These are phyloP conservation scores for Anoplius nigerrimus DNA, from an alignment of 2,888 invertebrate species.

Conservation along the genomic window DNA sequence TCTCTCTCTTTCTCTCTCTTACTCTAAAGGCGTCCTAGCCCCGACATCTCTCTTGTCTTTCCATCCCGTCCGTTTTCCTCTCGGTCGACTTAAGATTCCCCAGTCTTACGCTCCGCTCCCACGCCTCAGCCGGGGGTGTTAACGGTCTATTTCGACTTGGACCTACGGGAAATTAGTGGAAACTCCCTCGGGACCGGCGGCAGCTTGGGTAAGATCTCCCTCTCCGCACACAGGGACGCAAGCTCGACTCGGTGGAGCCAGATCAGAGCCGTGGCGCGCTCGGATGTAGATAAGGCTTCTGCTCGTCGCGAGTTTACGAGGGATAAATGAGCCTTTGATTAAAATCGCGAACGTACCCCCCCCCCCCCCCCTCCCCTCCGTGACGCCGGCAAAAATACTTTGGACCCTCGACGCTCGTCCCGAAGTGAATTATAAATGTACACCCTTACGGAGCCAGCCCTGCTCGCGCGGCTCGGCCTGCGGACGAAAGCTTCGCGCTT, in stretches of 20 bases:
- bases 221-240: conserved; percentile 30
- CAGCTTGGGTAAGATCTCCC: conserved; percentile 41
- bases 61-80: conserved; percentile 20
- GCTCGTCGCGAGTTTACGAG: conserved; percentile 6
- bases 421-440: too few relatives aligned
- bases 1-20: conserved; percentile 1
- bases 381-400: too few relatives aligned
- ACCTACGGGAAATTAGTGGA: conserved; percentile 62
- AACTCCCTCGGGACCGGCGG: conserved; percentile 49
- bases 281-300: conserved; percentile 44
- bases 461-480: too few relatives aligned
- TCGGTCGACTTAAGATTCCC: conserved; percentile 26
- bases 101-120: conserved; percentile 29
- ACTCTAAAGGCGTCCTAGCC: not conserved
- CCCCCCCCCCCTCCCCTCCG: too few relatives aligned
- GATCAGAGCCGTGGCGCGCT: conserved; percentile 22
- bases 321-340: conserved; percentile 24
- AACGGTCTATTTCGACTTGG: conserved; percentile 58
- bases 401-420: too few relatives aligned
- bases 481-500: too few relatives aligned
- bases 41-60: conserved; percentile 8
- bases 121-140: conserved; percentile 49
- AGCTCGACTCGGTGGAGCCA: conserved; percentile 18
- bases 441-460: too few relatives aligned
- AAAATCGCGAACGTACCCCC: conserved; percentile 1